Conservation (phyloP, 2,888 invertebrate genomes). For the Euclidia mi region DNA sequence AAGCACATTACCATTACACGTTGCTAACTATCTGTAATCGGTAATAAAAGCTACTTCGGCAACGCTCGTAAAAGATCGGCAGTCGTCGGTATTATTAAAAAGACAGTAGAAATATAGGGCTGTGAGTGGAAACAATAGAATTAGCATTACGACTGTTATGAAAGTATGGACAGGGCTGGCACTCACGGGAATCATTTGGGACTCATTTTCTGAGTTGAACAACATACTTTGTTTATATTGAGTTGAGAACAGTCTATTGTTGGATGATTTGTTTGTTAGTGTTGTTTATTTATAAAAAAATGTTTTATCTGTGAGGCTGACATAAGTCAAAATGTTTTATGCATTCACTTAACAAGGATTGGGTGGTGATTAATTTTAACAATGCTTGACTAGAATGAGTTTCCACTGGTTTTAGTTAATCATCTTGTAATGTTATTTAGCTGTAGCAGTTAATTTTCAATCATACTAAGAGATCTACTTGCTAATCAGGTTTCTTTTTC, state of each 20-base stretch:
- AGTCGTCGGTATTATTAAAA: slow-evolving; percentile 20
- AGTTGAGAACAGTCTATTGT: neutral
- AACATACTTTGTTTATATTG: no score
- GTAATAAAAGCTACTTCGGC: slow-evolving; percentile 12
- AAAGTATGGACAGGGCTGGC: slow-evolving; percentile 18
- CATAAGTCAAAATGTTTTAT: no score
- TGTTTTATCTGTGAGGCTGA: no score
- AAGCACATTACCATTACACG: slow-evolving; percentile 6
- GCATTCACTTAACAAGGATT: no score
- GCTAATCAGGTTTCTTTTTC: no score
- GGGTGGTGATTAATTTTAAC: no score
- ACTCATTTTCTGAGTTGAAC: neutral
- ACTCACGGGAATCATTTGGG: neutral
- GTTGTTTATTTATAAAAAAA: no score
- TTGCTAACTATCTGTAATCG: slow-evolving; percentile 4
- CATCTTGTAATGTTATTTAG: no score
- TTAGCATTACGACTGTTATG: slow-evolving; percentile 20
- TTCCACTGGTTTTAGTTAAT: no score
- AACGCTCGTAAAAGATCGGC: slow-evolving; percentile 6
- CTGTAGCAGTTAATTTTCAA: no score
- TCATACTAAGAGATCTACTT: no score
- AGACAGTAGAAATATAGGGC: slow-evolving; percentile 17
- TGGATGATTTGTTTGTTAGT: neutral
- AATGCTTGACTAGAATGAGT: no score
- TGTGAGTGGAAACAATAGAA: slow-evolving; percentile 29